Base-by-base conservation (phyloP, 53 echinoderm and acorn worm species). In the Zoroaster sp. region DNA sequence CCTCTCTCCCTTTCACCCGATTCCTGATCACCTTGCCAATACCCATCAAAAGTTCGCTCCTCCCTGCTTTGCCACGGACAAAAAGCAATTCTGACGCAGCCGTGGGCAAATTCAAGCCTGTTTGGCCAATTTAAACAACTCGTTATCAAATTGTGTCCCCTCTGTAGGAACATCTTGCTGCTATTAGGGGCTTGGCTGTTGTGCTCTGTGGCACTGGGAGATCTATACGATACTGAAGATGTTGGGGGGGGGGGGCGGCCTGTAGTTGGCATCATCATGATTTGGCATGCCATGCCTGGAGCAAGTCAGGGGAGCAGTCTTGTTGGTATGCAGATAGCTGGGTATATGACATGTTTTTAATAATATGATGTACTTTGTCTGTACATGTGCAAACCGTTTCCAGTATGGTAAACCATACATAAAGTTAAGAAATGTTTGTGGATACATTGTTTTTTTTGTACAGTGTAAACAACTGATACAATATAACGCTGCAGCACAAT, bases 71-170 rank as follows among this genome's bases (percentile, higher is more conserved):
- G 67, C 83, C 45, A 31, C 34, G 69, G 83, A 83, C 83, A 83
- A 83, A 83, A 83, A 83, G 67, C 83, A 85, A 85, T 71, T 85
- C 85, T 85, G 85, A 85, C 85, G 43, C 28, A 46, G 71, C 85
- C 85, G n/a, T n/a, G 35, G 85, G 85, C 70, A 34, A 85, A 85
- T 85, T 69, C 85, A 85, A 85, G 85, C 70, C 85, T 51, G 85
- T 85, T 85, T 85, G 85, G 70, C 85, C 85, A 85, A 85, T 85
- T 85, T 70, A 69, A 85, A 85, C 85, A 85, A 46, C 85, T 47
- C 42, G 66, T 85, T 85, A 85, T 85, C 85, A 71, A 85, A 85
- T 85, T 85, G 85, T 85, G 85, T 85, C 71, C 33, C 45, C 85
- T 51, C 85, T 13, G 71, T 45, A 71, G 46, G 85, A 51, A 85